Base-by-base conservation (phyloP, 2,797 vertebrate genomes). In the Cygnus olor region DNA sequence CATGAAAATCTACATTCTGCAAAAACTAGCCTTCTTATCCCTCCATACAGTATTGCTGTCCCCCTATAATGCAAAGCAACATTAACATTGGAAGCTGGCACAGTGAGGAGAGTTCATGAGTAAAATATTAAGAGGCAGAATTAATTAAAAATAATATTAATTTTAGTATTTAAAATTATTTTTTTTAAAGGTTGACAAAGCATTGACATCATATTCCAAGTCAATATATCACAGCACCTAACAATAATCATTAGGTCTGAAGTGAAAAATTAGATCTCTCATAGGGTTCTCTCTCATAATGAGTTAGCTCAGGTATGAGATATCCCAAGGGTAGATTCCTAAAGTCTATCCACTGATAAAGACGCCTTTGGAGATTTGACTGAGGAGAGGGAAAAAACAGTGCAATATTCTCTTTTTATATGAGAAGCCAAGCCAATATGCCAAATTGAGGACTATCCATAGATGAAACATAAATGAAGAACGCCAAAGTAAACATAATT, bases 401-500 rank as follows among this genome's bases (percentile, higher is more conserved):
- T 96, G 60, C 91, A 95, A 72, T 94, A 82, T 80, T 97, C 93
- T 83, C 82, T 78, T 94, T 97, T 97, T 89, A 93, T 94, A 94
- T 95, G 92, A 96, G 94, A 96, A 97, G 12, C 19, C 36, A 95
- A 96, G 97, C 96, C 94, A 97, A 92, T 83, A 86, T 7, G 20
- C 22, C 86, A 96, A 96, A 96, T 11, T 94, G 86, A 97, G 60
- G 85, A 96, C 94, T 97, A 95, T 98, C 88, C 96, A 95, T 96
- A 97, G 94, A 95, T 42, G 47, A 97, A 98, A 96, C 89, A 88
- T 81, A 97, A 96, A 97, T 91, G 64, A 95, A 93, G 84, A 84
- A 89, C n/a, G 97, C 98, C 98, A 98, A 98, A 73, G 78, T 96
- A 98, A 98, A 98, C 92, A 98, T 80, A 97, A 98, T 97, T 98